Base-by-base conservation (phyloP, 1,140 invertebrate species). In the Panonychus citri region DNA sequence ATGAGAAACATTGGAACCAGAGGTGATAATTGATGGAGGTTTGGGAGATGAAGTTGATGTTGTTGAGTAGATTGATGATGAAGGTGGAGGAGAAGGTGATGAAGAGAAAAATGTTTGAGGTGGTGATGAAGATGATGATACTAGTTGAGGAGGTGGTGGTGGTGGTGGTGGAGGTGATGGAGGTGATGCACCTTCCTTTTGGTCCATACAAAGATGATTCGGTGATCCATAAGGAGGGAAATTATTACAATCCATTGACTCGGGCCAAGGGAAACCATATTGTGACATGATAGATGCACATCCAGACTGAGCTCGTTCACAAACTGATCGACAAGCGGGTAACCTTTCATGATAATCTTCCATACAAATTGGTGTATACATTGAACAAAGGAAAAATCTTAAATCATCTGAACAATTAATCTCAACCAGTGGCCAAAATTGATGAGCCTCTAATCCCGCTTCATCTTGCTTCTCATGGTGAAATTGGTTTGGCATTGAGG, bases 181-280 rank as follows among this genome's bases (percentile, higher is more conserved):
- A 27, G 49, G 49, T 30, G 26, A 12, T n/a, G 10, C 26, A 21
- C 49, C 49, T 27, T 51, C 60, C 59, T 76, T 72, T 62, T 83
- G 78, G 63, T 93, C 88, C 88, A 95, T 94, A 69, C 90, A 95
- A 1, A 94, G 73, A 57, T 80, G 77, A 8, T 86, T 80, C 12
- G 78, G 76, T 53, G 76, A 74, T 57, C 86, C 85, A 61, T 81
- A 80, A 13, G 77, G 8, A 0, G 91, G 93, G 54, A 97, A 74
- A 40, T 81, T 76, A 62, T 93, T 85, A 69, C 93, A 97, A 37
- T 85, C 80, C 83, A 94, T 89, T 34, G 85, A 72, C 66, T 94
- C 88, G 1, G 91, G 93, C 93, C 93, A 97, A 37, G 80, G 78
- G 70, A 97, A 96, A 34, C 88, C 89, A 70, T 96, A 95, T 64